These are phyloP conservation scores for Bradypus variegatus DNA, from an alignment of 2,797 vertebrate species.

Conservation along the genomic window DNA sequence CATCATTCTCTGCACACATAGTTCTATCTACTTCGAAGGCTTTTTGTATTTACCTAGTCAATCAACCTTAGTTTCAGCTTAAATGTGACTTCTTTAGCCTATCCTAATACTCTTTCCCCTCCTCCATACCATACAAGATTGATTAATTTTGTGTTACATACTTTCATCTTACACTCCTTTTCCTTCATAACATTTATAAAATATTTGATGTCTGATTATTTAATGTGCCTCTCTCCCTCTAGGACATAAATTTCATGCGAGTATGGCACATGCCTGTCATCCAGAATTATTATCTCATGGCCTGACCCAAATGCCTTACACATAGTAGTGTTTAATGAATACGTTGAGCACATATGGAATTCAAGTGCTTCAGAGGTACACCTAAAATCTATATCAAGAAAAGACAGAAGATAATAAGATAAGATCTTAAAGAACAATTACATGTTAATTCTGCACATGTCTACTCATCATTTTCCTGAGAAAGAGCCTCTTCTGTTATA, in stretches of 20 bases:
- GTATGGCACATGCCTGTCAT: background rate
- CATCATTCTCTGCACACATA: background rate
- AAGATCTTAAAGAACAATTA: background rate
- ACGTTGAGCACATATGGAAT: background rate
- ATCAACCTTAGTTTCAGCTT: background rate
- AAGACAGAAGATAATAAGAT: background rate
- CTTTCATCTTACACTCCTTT: background rate
- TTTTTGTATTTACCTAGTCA: background rate
- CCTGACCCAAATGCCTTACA: background rate
- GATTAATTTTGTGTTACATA: background rate
- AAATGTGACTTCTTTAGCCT: background rate
- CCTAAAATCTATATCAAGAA: background rate
- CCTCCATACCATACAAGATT: background rate
- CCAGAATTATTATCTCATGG: background rate
- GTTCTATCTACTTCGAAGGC: background rate
- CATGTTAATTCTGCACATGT: background rate
- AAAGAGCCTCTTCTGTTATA: background rate
- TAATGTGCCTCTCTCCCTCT: background rate
- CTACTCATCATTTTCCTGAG: background rate
- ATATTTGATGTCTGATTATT: background rate
- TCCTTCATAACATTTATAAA: slow-evolving; percentile 3
- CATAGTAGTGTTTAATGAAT: background rate
- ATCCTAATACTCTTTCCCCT: background rate
- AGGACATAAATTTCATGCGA: background rate
- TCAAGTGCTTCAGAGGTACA: background rate